Evolutionary conservation across 2,113 vertebrate species (phyloP).

Genomic region (Gulo gulo): DNA sequence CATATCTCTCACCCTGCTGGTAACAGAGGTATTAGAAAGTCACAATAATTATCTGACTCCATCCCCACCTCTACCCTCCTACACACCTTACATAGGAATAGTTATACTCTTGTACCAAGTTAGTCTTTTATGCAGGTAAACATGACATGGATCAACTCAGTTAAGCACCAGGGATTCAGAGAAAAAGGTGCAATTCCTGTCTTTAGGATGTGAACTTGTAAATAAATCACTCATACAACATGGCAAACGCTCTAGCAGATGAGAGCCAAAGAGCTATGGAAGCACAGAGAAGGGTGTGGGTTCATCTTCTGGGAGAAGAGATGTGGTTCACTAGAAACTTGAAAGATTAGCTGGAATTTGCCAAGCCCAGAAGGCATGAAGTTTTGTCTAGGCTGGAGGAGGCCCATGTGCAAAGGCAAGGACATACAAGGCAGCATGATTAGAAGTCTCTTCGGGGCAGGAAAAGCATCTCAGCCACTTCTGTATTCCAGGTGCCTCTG

Average conservation of each 20-base stretch:
- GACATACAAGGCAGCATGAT: rapidly evolving
- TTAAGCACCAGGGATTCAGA: not conserved
- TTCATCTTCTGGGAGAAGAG: not conserved
- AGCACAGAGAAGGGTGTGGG: not conserved
- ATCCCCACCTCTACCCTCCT: not conserved
- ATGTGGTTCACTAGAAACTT: not conserved
- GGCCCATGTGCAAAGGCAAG: not conserved
- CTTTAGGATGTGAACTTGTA: not conserved
- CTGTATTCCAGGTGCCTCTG: not conserved
- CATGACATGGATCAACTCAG: not conserved
- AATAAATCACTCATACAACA: not conserved
- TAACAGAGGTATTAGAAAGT: not conserved
- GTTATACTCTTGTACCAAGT: not conserved
- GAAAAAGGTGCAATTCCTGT: slow-evolving; percentile 47
- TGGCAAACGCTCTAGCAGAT: not conserved
- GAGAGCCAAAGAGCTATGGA: not conserved
- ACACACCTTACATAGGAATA: not conserved
- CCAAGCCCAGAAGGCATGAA: not conserved
- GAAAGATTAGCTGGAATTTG: not conserved
- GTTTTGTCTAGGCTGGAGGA: not conserved
- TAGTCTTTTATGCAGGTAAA: slow-evolving; percentile 7
- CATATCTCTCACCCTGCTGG: slow-evolving; percentile 17
- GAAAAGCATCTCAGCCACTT: not conserved
- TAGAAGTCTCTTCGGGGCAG: not conserved
- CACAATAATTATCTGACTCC: not conserved